Percentiles rank a stretch among this genome's conserved stretches.
Evolutionary conservation across 2,113 vertebrate species (phyloP).

Genomic region (Falcunculus frontatus): DNA sequence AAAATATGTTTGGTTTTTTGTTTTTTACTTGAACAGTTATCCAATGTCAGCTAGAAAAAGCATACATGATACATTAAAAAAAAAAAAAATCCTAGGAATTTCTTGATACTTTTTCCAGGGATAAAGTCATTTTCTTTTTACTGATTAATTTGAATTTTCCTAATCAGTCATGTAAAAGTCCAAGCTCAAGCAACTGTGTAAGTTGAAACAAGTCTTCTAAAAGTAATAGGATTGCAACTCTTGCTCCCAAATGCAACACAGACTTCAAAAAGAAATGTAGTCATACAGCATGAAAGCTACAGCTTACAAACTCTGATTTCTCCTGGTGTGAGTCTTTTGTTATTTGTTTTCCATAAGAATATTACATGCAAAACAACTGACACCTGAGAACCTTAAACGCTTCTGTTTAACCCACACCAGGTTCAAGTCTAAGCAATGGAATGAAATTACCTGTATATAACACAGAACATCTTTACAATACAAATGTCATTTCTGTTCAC

Average conservation of each 20-base stretch:
- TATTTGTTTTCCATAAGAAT: neutral
- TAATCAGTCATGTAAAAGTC: neutral
- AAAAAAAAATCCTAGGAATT: neutral
- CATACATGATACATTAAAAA: rapidly evolving
- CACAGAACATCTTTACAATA: neutral
- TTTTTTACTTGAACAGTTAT: neutral
- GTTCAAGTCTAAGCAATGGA: neutral
- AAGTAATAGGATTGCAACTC: neutral
- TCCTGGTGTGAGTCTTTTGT: neutral
- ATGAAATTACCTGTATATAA: constrained; percentile 35
- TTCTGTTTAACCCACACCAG: constrained; percentile 1
- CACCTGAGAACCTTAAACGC: neutral
- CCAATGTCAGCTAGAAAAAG: neutral
- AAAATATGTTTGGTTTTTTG: rapidly evolving
- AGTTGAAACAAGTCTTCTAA: neutral
- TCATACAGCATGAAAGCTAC: neutral
- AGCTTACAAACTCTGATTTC: neutral
- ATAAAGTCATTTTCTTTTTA: neutral
- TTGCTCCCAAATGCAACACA: neutral
- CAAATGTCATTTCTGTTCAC: neutral
- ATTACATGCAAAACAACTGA: neutral
- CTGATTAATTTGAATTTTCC: neutral
- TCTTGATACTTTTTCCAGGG: neutral
- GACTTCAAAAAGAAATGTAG: neutral
- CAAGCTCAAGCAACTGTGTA: neutral